phyloP scores from a whole-genome alignment of 2,113 vertebrate species.

The Cavia aperea region DNA sequence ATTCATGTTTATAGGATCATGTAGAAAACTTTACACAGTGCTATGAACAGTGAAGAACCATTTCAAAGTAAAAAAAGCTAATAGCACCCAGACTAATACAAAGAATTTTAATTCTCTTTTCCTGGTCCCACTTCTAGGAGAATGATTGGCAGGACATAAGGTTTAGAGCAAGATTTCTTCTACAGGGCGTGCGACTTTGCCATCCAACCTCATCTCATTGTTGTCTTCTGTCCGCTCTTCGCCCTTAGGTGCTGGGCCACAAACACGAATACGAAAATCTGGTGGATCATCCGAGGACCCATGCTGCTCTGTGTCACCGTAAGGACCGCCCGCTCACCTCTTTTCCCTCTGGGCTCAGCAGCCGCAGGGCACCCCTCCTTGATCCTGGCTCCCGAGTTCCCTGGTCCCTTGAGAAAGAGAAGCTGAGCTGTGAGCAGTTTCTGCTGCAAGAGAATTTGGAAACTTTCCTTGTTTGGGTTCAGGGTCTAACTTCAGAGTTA shows the following conservation, averaged over 20 bases:
- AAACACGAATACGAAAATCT: constrained; percentile 83
- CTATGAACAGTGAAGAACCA: neutral
- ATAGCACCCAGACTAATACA: neutral
- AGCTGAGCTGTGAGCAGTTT: neutral
- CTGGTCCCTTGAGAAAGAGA: neutral
- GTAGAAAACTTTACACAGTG: neutral
- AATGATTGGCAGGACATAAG: neutral
- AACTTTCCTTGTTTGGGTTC: neutral
- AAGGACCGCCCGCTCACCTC: constrained; percentile 66
- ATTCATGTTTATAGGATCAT: neutral
- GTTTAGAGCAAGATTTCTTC: neutral
- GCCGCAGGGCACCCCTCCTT: neutral
- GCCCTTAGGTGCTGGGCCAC: constrained; percentile 86
- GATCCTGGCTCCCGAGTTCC: neutral
- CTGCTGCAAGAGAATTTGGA: neutral
- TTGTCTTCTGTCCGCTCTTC: neutral
- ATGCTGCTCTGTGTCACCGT: constrained; percentile 87
- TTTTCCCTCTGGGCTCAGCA: neutral
- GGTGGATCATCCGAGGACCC: constrained; percentile 95
- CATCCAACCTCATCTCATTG: neutral
- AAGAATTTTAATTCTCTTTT: neutral
- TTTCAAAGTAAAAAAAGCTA: neutral
- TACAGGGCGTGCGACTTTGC: too few relatives aligned
- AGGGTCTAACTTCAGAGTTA: neutral
- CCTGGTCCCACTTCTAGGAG: neutral